A percentile compares a stretch with the other conserved stretches of the same genome.
phyloP scores from a whole-genome alignment of 2,797 vertebrate genomes.

The Rhynchonycteris naso region DNA sequence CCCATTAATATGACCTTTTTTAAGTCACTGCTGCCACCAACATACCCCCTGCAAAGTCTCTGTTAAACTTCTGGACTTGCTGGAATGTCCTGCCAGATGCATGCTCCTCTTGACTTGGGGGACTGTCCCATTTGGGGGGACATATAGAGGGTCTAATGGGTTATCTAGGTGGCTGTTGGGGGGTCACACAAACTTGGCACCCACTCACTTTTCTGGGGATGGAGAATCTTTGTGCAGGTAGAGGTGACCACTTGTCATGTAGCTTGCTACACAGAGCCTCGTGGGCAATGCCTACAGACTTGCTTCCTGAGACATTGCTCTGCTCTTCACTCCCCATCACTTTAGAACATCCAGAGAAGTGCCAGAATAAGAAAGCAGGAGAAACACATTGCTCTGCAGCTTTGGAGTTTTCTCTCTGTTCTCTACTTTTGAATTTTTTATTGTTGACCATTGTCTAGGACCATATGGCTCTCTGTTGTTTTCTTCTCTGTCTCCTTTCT shows the following conservation, averaged over 20 bases:
- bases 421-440: conserved; percentile 56
- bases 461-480: conserved; percentile 85
- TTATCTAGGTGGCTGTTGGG: neutral
- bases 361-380: conserved; percentile 16
- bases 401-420: conserved; percentile 69
- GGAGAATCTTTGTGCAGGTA: neutral
- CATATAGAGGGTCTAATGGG: neutral
- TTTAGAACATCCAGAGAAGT: conserved; percentile 35
- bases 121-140: neutral
- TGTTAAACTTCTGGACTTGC: neutral
- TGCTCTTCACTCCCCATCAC: neutral
- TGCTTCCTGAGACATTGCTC: conserved; percentile 39
- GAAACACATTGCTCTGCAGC: neutral
- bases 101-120: neutral
- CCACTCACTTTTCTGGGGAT: neutral
- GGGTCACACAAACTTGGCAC: neutral
- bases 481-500: conserved; percentile 60
- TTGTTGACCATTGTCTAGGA: conserved; percentile 81
- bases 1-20: neutral
- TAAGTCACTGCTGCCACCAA: neutral
- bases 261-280: neutral
- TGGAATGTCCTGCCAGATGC: neutral
- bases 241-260: neutral
- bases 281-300: neutral
- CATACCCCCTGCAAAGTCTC: neutral